These are phyloP conservation scores for Anhinga anhinga DNA, from an alignment of 2,113 vertebrate species.

Conservation along the genomic window DNA sequence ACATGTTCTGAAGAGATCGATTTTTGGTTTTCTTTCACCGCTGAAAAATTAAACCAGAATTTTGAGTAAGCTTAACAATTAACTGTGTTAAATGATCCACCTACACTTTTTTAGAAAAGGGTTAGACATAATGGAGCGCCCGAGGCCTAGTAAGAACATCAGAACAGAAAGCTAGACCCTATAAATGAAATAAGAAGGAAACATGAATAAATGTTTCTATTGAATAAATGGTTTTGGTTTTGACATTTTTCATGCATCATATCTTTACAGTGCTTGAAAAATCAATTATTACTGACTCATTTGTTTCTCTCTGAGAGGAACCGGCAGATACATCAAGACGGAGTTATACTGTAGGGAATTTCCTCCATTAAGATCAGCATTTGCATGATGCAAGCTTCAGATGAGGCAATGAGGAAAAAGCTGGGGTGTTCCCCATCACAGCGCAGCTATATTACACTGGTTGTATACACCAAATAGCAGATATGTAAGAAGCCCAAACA, in stretches of 20 bases:
- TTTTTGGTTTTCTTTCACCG: constrained; percentile 98
- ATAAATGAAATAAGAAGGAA: neutral
- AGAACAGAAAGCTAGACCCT: neutral
- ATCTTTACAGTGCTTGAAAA: neutral
- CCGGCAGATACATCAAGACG: neutral
- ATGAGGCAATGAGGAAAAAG: neutral
- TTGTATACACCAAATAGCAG: neutral
- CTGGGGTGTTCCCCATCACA: neutral
- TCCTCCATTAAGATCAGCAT: neutral
- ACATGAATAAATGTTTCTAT: neutral
- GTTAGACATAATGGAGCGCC: neutral
- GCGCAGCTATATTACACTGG: neutral
- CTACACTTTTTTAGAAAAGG: neutral
- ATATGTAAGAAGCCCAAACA: neutral
- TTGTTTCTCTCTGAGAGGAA: neutral
- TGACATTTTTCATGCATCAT: neutral
- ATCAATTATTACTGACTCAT: neutral
- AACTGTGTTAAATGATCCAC: neutral
- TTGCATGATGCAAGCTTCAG: neutral
- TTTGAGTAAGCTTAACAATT: neutral
- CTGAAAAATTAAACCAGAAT: constrained; percentile 72
- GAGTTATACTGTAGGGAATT: neutral
- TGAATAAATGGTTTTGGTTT: neutral
- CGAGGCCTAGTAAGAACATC: neutral
- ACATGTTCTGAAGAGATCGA: constrained; percentile 95